A percentile compares a stretch with the other conserved stretches of the same genome.
phyloP scores from a whole-genome alignment of 2,888 invertebrate genomes.

The Odontomyia ornata region DNA sequence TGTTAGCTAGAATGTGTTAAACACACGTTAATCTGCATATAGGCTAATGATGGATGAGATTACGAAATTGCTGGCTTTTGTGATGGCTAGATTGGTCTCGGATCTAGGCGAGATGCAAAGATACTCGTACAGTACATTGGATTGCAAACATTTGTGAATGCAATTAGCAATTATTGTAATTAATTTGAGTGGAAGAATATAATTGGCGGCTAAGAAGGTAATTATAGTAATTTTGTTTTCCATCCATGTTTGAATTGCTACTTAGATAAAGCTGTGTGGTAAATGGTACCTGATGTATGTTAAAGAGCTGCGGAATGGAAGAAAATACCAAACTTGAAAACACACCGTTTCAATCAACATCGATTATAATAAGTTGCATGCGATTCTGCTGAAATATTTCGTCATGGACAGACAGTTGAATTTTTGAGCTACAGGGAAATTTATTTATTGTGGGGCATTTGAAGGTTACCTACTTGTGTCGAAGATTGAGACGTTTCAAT shows the following conservation, averaged over 20 bases:
- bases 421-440: too few species aligned
- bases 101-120: neutral
- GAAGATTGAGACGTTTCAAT: too few species aligned
- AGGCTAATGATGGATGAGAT: neutral
- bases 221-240: constrained; percentile 5
- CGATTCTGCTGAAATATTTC: too few species aligned
- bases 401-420: too few species aligned
- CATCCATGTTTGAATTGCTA: neutral
- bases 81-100: neutral
- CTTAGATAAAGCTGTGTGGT: neutral
- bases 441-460: too few species aligned
- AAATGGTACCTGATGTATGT: too few species aligned
- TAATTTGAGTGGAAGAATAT: constrained; percentile 6
- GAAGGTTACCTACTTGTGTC: too few species aligned
- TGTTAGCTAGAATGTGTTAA: neutral
- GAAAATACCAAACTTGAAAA: too few species aligned
- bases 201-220: neutral
- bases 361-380: too few species aligned
- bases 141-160: constrained; percentile 6
- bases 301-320: too few species aligned
- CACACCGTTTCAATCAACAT: too few species aligned
- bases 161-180: constrained; percentile 4
- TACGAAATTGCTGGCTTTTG: neutral
- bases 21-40: constrained; percentile 6
- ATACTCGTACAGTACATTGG: neutral